Conservation (phyloP, 2,888 invertebrate genomes). For the Philhelius pedissequus region DNA sequence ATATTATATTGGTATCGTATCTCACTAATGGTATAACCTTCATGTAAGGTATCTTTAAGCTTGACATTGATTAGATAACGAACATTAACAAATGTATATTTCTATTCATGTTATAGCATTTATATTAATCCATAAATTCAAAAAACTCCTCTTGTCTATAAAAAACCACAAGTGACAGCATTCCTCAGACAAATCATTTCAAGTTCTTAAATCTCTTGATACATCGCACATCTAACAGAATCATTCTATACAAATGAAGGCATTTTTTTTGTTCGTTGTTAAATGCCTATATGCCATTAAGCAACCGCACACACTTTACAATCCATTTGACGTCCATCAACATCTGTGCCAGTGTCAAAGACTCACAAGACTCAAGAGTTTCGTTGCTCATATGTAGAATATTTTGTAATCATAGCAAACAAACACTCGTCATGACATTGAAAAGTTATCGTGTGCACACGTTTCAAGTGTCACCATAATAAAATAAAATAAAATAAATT, state of each 20-base stretch:
- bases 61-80: too few relatives aligned
- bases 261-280: not conserved
- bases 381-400: conserved; percentile 7
- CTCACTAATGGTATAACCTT: too few relatives aligned
- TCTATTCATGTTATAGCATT: not conserved
- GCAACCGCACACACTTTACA: conserved; percentile 8
- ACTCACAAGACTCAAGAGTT: not conserved
- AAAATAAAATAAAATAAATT: conserved; percentile 43
- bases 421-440: conserved; percentile 59
- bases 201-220: conserved; percentile 44
- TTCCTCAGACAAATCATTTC: conserved; percentile 19
- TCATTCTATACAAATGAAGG: not conserved
- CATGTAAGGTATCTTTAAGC: too few relatives aligned
- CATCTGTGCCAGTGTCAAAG: conserved; percentile 43
- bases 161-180: conserved; percentile 8
- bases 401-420: conserved; percentile 39
- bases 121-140: not conserved
- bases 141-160: not conserved
- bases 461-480: conserved; percentile 51
- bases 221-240: conserved; percentile 1
- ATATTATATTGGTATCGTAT: too few relatives aligned
- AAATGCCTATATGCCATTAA: conserved; percentile 52
- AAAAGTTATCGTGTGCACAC: conserved; percentile 62
- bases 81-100: too few relatives aligned
- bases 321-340: conserved; percentile 50